Evolutionary conservation across 2,888 invertebrate genomes (phyloP).

Genomic region (Stenoptilia bipunctidactyla): DNA sequence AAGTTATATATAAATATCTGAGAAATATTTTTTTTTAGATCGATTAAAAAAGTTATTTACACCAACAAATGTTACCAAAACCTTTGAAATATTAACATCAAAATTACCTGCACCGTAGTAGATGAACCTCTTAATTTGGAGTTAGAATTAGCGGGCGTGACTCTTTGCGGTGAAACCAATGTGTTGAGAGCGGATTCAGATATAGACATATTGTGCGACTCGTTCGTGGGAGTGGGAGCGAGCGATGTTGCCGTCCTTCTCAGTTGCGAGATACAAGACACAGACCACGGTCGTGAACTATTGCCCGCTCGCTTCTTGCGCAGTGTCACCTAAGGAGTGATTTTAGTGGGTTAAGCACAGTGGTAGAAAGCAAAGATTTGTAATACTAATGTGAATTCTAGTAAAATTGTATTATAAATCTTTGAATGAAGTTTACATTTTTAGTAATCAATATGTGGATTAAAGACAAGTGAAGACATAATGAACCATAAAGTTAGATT

Average conservation of each 20-base stretch:
- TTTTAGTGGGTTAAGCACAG: background rate
- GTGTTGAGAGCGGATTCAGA: slow-evolving; percentile 91
- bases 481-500: too few species aligned
- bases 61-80: too few species aligned
- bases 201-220: slow-evolving; percentile 80
- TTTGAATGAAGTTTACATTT: too few species aligned
- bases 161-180: slow-evolving; percentile 67
- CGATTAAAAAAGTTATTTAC: too few species aligned
- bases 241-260: slow-evolving; percentile 61
- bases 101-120: slow-evolving; percentile 56
- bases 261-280: slow-evolving; percentile 86
- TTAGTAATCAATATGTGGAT: too few species aligned
- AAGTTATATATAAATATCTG: too few species aligned
- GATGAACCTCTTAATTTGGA: slow-evolving; percentile 59
- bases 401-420: too few species aligned
- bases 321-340: slow-evolving; percentile 68
- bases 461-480: too few species aligned
- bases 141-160: slow-evolving; percentile 50
- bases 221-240: slow-evolving; percentile 45
- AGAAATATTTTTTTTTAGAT: too few species aligned
- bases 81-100: too few species aligned
- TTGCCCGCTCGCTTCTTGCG: slow-evolving; percentile 73
- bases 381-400: too few species aligned
- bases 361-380: background rate
- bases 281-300: slow-evolving; percentile 86